Evolutionary conservation across 1,140 invertebrate genomes (phyloP).

Genomic region (Portunus trituberculatus): DNA sequence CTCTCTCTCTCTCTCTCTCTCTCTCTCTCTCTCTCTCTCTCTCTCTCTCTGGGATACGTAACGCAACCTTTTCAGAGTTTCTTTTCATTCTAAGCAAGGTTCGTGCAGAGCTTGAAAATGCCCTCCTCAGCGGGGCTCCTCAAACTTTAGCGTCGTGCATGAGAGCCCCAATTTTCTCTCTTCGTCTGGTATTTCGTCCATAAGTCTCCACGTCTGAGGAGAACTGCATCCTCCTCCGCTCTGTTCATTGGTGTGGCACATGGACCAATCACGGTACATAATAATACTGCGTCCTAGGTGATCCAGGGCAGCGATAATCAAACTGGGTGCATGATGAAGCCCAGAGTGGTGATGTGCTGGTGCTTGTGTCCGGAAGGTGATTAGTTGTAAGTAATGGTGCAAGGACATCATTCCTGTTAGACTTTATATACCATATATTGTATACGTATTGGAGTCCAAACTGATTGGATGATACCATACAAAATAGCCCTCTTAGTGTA

Average conservation of each 20-base stretch:
- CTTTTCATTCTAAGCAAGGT: neutral
- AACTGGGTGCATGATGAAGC: too few relatives aligned
- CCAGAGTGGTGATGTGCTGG: neutral
- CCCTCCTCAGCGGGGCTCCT: neutral
- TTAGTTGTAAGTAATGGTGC: neutral
- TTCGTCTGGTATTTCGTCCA: neutral
- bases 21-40: constrained; percentile 24
- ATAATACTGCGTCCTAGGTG: too few relatives aligned
- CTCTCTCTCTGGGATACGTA: neutral
- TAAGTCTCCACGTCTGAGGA: neutral
- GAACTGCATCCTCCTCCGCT: neutral
- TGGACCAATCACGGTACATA: neutral
- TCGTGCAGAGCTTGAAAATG: neutral
- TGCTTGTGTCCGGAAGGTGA: neutral
- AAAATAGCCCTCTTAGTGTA: too few relatives aligned
- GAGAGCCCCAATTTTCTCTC: neutral
- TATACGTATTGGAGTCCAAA: too few relatives aligned
- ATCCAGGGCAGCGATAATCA: too few relatives aligned
- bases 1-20: neutral
- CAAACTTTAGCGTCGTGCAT: neutral
- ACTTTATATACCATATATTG: too few relatives aligned
- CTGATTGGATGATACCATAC: too few relatives aligned
- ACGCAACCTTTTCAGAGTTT: neutral
- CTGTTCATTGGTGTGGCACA: neutral
- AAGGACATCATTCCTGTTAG: too few relatives aligned